Conservation (phyloP, 2,113 vertebrate genomes). For the Australoheros scitulus region DNA sequence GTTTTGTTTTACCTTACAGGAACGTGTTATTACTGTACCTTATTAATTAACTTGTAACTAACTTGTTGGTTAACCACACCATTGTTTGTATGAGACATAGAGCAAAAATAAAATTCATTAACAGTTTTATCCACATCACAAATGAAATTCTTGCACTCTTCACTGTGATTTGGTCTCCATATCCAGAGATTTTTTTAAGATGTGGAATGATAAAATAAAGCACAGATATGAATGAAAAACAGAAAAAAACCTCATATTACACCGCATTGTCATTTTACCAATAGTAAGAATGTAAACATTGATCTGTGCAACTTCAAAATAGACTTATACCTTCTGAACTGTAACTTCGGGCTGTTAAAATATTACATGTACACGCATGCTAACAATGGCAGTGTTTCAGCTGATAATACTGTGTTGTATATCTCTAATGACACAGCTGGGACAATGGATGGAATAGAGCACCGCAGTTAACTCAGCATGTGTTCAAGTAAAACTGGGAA, state of each 20-base stretch:
- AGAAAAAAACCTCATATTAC: background rate
- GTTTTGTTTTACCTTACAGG: background rate
- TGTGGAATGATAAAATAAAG: background rate
- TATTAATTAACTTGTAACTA: background rate
- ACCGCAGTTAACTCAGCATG: slow-evolving; percentile 33
- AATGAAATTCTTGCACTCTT: background rate
- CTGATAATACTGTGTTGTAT: slow-evolving; percentile 18
- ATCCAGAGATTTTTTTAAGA: background rate
- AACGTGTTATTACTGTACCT: background rate
- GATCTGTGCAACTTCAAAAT: background rate
- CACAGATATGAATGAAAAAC: background rate
- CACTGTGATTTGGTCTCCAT: background rate
- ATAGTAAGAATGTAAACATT: background rate
- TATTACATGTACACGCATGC: background rate
- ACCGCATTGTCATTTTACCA: background rate
- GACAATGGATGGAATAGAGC: slow-evolving; percentile 20
- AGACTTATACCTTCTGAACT: background rate
- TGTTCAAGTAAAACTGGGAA: slow-evolving; percentile 22
- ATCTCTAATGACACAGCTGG: slow-evolving; percentile 32
- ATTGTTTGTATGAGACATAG: background rate
- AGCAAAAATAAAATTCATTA: background rate
- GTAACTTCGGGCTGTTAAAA: background rate
- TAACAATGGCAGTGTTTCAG: background rate
- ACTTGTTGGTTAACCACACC: background rate
- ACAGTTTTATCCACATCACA: background rate